Base-by-base conservation (phyloP, 2,797 vertebrate genomes). In the Anguilla obscura region DNA sequence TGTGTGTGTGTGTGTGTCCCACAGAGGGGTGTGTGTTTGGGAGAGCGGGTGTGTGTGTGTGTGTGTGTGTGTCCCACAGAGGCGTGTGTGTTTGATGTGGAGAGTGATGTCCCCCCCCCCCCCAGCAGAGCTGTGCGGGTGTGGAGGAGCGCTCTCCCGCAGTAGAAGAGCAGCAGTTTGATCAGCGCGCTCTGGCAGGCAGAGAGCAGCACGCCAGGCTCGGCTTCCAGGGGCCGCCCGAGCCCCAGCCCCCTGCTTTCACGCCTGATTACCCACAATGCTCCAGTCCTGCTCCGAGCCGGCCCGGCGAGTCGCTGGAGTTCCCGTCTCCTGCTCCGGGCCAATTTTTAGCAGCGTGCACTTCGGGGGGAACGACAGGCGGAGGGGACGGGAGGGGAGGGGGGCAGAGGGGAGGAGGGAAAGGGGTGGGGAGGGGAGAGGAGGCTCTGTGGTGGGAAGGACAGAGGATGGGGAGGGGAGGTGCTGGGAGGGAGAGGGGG, bases 231-330 rank as follows among this genome's bases (percentile, higher is more conserved):
- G 71, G 7, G 52, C 40, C 12, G 54, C 84, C 12, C 21, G 40
- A 50, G 84, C 74, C 48, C 86, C 27, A 84, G 76, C 45, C 40
- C 71, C 9, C n/a, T 84, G 84, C 84, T 86, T 79, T 80, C 85
- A 87, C 60, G 86, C 88, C 69, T 86, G 84, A 91, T 89, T 89
- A 91, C 86, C 86, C 89, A 89, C 56, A 82, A 83, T 86, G 85
- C 63, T 87, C 88, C 76, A 85, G 60, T 85, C 86, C 89, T 88
- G 86, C 66, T 48, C n/a, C 27, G 86, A 88, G 86, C 86, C 56
- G 87, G 84, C 85, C 87, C 86, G 82, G 71, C 83, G 89, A 89
- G 60, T 86, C 74, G n/a, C 56, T 52, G 84, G 60, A 50, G 52
- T 87, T 76, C 48, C 63, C 79, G 18, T 45, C 82, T 74, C 33